These are phyloP conservation scores for Neria commutata DNA, from an alignment of 2,888 invertebrate species.

Conservation along the genomic window DNA sequence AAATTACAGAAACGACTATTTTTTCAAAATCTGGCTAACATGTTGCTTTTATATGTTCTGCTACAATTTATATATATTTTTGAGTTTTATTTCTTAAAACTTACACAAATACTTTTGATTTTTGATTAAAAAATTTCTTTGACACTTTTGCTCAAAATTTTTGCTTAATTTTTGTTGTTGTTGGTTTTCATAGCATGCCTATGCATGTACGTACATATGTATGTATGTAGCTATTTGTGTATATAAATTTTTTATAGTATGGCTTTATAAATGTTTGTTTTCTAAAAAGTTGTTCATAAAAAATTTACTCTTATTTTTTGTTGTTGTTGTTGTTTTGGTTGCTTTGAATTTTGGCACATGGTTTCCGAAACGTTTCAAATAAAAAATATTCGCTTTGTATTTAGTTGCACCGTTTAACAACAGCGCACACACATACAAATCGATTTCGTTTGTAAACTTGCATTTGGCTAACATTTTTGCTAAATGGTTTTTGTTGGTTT, in stretches of 20 bases:
- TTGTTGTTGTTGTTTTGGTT: slow-evolving; percentile 31
- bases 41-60: too few species aligned
- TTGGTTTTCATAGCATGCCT: slow-evolving; percentile 5
- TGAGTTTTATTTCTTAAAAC: too few species aligned
- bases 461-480: too few species aligned
- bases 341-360: slow-evolving; percentile 55
- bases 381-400: slow-evolving; percentile 33
- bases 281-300: slow-evolving; percentile 1
- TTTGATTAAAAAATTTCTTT: too few species aligned
- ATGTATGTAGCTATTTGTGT: background rate
- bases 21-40: too few species aligned
- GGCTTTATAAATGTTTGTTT: slow-evolving; percentile 10
- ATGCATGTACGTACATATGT: slow-evolving; percentile 6
- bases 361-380: slow-evolving; percentile 53
- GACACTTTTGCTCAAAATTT: slow-evolving; percentile 23
- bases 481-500: background rate
- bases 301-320: slow-evolving; percentile 32
- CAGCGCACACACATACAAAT: slow-evolving; percentile 29
- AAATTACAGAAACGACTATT: too few species aligned
- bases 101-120: too few species aligned
- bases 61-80: too few species aligned
- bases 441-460: slow-evolving; percentile 19
- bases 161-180: slow-evolving; percentile 16
- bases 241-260: slow-evolving; percentile 12
- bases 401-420: slow-evolving; percentile 31